Conservation (phyloP, 2,888 invertebrate species). For the Drosophila nigricruria region DNA sequence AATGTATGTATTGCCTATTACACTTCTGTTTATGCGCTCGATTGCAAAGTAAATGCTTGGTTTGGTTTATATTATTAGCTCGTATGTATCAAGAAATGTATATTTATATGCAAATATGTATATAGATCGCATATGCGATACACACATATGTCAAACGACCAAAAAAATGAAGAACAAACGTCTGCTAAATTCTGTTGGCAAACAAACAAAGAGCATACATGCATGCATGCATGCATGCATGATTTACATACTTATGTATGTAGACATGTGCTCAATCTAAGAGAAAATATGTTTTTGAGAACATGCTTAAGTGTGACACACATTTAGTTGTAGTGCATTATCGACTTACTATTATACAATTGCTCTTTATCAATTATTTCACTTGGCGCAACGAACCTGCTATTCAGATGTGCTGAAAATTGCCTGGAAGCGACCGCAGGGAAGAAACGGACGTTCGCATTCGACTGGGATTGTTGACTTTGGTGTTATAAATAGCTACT, state of each 20-base stretch:
- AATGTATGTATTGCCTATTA: background rate
- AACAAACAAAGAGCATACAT: conserved; percentile 41
- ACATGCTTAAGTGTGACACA: conserved; percentile 33
- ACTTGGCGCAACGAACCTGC: background rate
- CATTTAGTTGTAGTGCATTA: background rate
- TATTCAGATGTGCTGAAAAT: background rate
- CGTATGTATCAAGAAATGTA: background rate
- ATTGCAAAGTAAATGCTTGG: conserved; percentile 49
- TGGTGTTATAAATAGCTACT: conserved; percentile 59
- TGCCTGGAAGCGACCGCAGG: conserved; percentile 10
- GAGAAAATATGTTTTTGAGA: conserved; percentile 6
- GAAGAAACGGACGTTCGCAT: conserved; percentile 45
- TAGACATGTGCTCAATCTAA: background rate
- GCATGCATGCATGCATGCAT: background rate
- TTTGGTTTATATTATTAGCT: background rate
- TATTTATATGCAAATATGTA: background rate
- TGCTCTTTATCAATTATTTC: conserved; percentile 3
- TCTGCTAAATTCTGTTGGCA: conserved; percentile 61
- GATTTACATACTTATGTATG: too few relatives aligned
- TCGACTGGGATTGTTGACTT: conserved; percentile 60
- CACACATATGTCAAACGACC: conserved; percentile 8
- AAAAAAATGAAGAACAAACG: conserved; percentile 28
- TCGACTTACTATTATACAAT: conserved; percentile 6
- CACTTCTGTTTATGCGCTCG: conserved; percentile 16
- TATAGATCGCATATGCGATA: background rate